Evolutionary conservation across 2,888 invertebrate species (phyloP).

Genomic region (Lapara coniferarum): DNA sequence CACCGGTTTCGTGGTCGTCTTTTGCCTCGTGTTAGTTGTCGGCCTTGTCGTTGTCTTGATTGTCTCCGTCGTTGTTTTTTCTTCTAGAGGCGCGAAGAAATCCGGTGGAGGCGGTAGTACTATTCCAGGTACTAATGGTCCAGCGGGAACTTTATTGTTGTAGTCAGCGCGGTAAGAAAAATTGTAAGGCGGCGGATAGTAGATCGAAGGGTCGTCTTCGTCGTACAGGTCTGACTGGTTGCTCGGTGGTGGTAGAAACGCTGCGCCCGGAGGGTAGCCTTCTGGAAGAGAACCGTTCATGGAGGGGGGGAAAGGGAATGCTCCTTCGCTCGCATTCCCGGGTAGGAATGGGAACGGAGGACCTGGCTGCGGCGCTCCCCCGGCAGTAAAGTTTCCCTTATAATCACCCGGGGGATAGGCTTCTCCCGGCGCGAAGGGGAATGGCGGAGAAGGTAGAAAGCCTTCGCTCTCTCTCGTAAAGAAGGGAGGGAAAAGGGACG

Average conservation of each 20-base stretch:
- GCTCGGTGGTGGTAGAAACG: slow-evolving; percentile 87
- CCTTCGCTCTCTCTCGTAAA: slow-evolving; percentile 85
- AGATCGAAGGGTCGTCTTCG: slow-evolving; percentile 95
- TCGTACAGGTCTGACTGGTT: slow-evolving; percentile 91
- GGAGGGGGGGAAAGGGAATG: slow-evolving; percentile 81
- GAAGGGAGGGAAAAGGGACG: slow-evolving; percentile 87
- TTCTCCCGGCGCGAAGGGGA: slow-evolving; percentile 84
- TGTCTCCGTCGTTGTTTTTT: slow-evolving; percentile 63
- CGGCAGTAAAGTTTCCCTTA: slow-evolving; percentile 86
- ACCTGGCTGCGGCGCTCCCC: slow-evolving; percentile 86
- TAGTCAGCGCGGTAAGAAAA: slow-evolving; percentile 92
- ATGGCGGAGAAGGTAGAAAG: slow-evolving; percentile 81
- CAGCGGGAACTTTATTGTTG: slow-evolving; percentile 90
- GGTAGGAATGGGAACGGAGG: slow-evolving; percentile 86
- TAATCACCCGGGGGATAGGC: slow-evolving; percentile 82
- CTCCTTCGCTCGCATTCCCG: slow-evolving; percentile 83
- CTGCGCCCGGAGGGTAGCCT: slow-evolving; percentile 82
- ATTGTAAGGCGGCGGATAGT: slow-evolving; percentile 96
- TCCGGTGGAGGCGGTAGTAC: slow-evolving; percentile 94
- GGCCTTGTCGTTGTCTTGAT: slow-evolving; percentile 55
- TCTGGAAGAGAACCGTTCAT: slow-evolving; percentile 84
- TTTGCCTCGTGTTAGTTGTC: slow-evolving; percentile 59
- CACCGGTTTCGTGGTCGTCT: slow-evolving; percentile 63
- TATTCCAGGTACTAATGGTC: slow-evolving; percentile 94
- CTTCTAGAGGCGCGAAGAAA: slow-evolving; percentile 90